Percentiles rank a stretch among this genome's conserved stretches.
Conservation (phyloP, 2,113 vertebrate species). For the Corapipo altera region DNA sequence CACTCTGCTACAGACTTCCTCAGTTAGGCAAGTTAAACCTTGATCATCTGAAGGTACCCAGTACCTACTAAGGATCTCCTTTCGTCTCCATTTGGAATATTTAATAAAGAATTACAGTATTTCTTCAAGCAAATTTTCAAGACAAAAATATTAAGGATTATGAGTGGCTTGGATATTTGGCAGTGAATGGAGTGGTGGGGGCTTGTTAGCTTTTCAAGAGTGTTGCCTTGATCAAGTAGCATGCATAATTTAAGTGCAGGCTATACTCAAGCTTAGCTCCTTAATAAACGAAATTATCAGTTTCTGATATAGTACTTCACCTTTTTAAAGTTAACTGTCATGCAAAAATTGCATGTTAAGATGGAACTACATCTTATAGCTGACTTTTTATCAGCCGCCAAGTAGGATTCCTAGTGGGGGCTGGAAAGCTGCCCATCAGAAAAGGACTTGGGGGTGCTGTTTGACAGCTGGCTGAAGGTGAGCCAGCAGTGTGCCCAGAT, state of each 20-base stretch:
- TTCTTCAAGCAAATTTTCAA: not conserved
- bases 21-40: not conserved
- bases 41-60: not conserved
- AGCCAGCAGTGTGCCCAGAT: not conserved
- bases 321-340: not conserved
- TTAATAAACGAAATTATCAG: not conserved
- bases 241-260: not conserved
- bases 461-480: not conserved
- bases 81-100: not conserved
- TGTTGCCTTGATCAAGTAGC: not conserved
- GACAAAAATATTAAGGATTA: not conserved
- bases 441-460: not conserved
- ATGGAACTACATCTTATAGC: not conserved
- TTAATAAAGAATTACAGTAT: not conserved
- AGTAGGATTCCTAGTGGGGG: not conserved
- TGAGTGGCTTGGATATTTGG: not conserved
- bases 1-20: not conserved
- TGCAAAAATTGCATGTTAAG: not conserved
- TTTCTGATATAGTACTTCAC: not conserved
- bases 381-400: not conserved
- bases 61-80: not conserved
- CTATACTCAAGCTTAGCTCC: not conserved
- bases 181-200: not conserved
- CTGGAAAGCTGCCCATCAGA: not conserved
- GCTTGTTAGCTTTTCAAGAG: not conserved